These are phyloP conservation scores for western clawed frog (Xenopus tropicalis) DNA, from an alignment of 2,113 vertebrate genomes.

Conservation along the genomic window UCB_Xtro_10.0 CM004443.2:5536001-5536500, in stretches of 20 bases:
- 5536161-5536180: background rate
- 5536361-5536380: background rate
- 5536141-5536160: background rate
- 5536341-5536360: background rate
- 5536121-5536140: background rate
- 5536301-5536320: background rate
- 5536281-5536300: background rate
- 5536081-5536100: background rate
- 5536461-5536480: slow-evolving; percentile 5
- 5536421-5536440: background rate
- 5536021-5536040: background rate
- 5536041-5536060: background rate
- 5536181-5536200: no score
- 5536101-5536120: background rate
- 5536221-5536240: background rate
- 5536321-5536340: background rate
- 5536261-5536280: background rate
- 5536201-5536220: background rate
- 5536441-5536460: background rate
- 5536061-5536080: no score
- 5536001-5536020: background rate
- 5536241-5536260: background rate
- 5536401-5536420: background rate
- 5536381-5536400: background rate
- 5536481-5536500: background rate